These are phyloP conservation scores for Zoanthus solanderi DNA, from an alignment of 92 coral and sea anemone genomes.

Conservation along the genomic window DNA sequence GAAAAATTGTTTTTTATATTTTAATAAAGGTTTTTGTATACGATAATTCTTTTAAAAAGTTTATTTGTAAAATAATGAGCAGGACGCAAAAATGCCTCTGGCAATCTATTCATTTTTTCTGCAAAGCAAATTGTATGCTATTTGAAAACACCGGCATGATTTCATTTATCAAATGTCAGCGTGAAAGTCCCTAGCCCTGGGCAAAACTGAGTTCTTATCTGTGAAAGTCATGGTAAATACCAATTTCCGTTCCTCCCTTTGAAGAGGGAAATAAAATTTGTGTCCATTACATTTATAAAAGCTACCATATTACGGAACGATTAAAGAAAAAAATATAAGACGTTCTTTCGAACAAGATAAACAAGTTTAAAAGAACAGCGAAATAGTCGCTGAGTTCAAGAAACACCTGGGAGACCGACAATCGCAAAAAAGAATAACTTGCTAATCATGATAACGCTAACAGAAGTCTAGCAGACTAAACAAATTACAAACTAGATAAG, in stretches of 20 bases:
- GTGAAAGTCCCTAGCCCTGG: neutral
- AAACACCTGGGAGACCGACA: neutral
- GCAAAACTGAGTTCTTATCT: constrained; percentile 30
- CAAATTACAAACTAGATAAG: neutral
- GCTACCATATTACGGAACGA: neutral
- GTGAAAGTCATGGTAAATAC: constrained; percentile 30
- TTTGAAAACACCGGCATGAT: neutral
- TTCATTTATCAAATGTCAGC: constrained; percentile 26
- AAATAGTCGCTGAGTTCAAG: neutral
- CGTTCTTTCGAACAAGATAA: too few species aligned
- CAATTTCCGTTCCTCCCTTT: constrained; percentile 35
- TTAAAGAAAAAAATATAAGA: neutral
- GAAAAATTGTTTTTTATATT: too few species aligned
- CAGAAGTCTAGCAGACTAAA: neutral
- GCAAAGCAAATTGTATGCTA: neutral
- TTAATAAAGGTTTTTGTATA: too few species aligned
- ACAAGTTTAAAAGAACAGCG: neutral
- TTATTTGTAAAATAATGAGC: neutral
- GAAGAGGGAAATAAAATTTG: neutral
- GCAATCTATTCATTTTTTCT: neutral
- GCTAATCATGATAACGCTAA: neutral
- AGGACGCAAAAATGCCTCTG: neutral
- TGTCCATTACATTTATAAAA: neutral
- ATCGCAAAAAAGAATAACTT: constrained; percentile 7
- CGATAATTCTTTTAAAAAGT: too few species aligned